A percentile compares a stretch with the other conserved stretches of the same genome.
phyloP scores from a whole-genome alignment of 2,888 invertebrate species.

The Eubasilissa splendida region DNA sequence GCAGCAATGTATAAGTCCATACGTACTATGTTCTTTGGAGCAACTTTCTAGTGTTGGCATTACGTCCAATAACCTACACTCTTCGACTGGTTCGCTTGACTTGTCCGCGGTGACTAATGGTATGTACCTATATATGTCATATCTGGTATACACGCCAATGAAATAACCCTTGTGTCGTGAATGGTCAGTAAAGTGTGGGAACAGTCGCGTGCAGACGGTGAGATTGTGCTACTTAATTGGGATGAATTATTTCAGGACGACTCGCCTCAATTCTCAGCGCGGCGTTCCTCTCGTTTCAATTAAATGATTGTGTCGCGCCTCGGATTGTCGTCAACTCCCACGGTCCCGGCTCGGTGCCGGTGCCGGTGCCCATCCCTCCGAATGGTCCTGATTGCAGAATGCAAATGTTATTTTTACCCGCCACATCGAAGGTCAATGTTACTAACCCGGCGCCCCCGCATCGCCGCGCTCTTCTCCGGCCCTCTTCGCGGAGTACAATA shows the following conservation, averaged over 20 bases:
- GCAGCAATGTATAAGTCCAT: too few relatives aligned
- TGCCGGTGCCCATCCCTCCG: background rate
- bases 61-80: too few relatives aligned
- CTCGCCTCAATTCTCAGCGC: slow-evolving; percentile 3
- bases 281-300: slow-evolving; percentile 7
- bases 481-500: background rate
- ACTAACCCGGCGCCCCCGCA: slow-evolving; percentile 42
- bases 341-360: background rate
- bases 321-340: background rate
- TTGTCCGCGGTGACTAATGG: too few relatives aligned
- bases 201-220: too few relatives aligned
- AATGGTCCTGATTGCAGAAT: slow-evolving; percentile 9
- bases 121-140: too few relatives aligned
- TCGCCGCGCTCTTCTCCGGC: slow-evolving; percentile 8
- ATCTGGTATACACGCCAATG: too few relatives aligned
- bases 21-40: too few relatives aligned
- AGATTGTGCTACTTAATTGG: too few relatives aligned
- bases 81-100: too few relatives aligned
- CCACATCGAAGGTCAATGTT: slow-evolving; percentile 59
- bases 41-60: too few relatives aligned
- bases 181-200: too few relatives aligned
- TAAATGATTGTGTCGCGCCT: slow-evolving; percentile 1
- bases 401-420: slow-evolving; percentile 55
- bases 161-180: too few relatives aligned
- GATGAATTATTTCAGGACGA: background rate